Base-by-base conservation (phyloP, 2,888 invertebrate genomes). In the Conus canariensis region DNA sequence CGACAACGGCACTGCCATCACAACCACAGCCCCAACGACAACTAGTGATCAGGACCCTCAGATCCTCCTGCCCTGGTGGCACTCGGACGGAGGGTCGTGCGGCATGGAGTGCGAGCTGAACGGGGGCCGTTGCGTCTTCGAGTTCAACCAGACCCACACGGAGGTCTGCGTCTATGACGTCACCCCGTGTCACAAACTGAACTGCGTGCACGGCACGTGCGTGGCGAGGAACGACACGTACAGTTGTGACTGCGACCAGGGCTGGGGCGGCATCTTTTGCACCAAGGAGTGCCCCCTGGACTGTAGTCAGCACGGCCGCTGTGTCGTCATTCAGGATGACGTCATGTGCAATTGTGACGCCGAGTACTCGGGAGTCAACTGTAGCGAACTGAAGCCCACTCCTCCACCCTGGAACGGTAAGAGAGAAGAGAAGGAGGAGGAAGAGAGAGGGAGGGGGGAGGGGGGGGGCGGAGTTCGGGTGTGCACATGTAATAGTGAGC, bases 341-440 rank as follows among this genome's bases (percentile, higher is more conserved):
- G 90, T 91, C 64, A 91, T 85, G 16, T 94, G 94, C 85, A 90
- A 92, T 87, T 94, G 94, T 90, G 88, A 92, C 64, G 90, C 89
- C 70, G 91, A 92, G 45, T 93, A 93, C 87, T 92, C 92, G 10
- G 94, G 94, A 0, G 64, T 87, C 56, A 59, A 56, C 14, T 94
- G 94, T 90, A 92, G 92, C 16, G 90, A 90, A 12, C 92, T 90
- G 25, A 87, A 92, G 30, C 92, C 93, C 0, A 89, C 91, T 0
- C 56, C 90, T 59, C 19, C 59, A 16, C 64, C 30, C 16, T 58
- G 85, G 59, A 85, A n/a, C 22, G 90, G 91, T 90, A 64, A 59
- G 90, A 74, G n/a, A 58, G 70, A 30, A 16, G 10, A 45, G 45
- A 19, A 45, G 87, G 45, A 19, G 45, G 67, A 22, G 87, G 19